Percentiles rank a stretch among this genome's conserved stretches.
These are phyloP conservation scores for Dermatemys mawii DNA, from an alignment of 2,113 vertebrate species.

Conservation along the genomic window DNA sequence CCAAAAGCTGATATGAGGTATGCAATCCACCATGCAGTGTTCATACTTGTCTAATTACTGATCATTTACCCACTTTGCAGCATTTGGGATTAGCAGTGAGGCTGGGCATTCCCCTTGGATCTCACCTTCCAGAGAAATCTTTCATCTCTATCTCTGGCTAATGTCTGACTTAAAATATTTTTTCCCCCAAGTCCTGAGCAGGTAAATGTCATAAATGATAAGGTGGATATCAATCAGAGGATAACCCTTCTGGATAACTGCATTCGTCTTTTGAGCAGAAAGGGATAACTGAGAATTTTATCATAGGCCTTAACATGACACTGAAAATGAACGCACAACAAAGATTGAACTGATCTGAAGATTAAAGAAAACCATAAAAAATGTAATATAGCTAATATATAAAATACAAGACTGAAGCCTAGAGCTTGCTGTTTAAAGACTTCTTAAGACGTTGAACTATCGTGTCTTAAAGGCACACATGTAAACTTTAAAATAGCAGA, in stretches of 20 bases:
- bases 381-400: not conserved
- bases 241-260: rapidly evolving
- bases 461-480: not conserved
- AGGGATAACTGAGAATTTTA: not conserved
- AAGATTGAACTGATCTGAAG: not conserved
- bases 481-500: rapidly evolving
- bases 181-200: rapidly evolving
- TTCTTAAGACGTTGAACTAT: rapidly evolving
- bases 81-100: not conserved
- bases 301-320: not conserved
- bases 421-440: not conserved
- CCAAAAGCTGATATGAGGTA: rapidly evolving
- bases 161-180: not conserved
- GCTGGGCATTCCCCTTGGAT: rapidly evolving
- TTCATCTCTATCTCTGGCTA: rapidly evolving
- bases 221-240: rapidly evolving
- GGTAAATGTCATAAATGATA: rapidly evolving
- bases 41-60: not conserved
- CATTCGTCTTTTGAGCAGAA: not conserved
- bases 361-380: not conserved
- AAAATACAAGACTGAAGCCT: not conserved
- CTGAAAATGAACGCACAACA: not conserved
- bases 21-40: rapidly evolving
- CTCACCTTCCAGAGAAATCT: not conserved
- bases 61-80: rapidly evolving